These are phyloP conservation scores for Cephus sareptanus DNA, from an alignment of 2,888 invertebrate genomes.

Conservation along the genomic window DNA sequence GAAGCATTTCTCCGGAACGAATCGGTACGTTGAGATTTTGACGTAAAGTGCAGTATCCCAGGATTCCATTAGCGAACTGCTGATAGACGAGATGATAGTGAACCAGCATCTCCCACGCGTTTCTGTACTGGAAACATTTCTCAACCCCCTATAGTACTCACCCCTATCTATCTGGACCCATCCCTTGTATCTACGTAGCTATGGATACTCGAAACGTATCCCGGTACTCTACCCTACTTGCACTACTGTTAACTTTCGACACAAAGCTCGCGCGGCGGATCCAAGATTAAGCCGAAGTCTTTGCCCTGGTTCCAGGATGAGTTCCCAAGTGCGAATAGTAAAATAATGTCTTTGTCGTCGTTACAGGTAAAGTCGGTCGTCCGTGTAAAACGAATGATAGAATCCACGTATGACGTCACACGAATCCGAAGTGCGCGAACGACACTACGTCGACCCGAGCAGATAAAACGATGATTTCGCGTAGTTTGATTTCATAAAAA, in stretches of 20 bases:
- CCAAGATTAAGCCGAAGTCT: not conserved
- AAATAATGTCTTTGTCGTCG: not conserved
- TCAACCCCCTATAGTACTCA: not conserved
- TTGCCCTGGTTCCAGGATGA: not conserved
- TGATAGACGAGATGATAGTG: conserved; percentile 6
- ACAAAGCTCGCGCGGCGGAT: not conserved
- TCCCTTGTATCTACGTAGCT: not conserved
- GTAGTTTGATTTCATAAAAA: not conserved
- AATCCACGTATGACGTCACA: not conserved
- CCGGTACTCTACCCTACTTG: not conserved
- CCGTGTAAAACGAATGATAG: not conserved
- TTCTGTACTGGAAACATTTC: not conserved
- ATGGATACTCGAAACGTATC: not conserved
- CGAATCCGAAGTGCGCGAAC: not conserved
- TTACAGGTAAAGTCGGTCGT: not conserved
- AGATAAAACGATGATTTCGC: not conserved
- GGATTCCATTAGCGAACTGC: conserved; percentile 5
- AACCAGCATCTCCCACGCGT: not conserved
- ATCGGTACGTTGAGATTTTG: not conserved
- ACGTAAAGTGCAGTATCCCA: not conserved
- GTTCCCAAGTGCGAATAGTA: not conserved
- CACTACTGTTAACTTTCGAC: not conserved
- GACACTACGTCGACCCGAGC: not conserved
- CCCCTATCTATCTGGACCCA: not conserved
- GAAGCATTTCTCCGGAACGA: not conserved